phyloP scores from a whole-genome alignment of 2,797 vertebrate species.

The Chloroceryle amazona region DNA sequence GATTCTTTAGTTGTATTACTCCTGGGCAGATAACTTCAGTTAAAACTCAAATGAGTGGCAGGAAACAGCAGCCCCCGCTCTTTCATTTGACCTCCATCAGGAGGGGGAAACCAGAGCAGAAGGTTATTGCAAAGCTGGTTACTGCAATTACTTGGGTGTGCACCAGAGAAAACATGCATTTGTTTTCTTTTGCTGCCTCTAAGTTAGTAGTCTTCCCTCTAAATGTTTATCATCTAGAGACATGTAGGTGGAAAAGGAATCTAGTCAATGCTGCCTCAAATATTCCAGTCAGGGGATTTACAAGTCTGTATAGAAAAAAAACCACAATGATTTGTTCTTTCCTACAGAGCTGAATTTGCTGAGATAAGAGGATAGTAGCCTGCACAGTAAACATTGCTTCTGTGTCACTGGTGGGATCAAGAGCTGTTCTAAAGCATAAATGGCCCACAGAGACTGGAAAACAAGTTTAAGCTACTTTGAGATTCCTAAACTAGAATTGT shows the following conservation, averaged over 20 bases:
- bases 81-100: background rate
- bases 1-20: background rate
- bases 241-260: slow-evolving; percentile 69
- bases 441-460: background rate
- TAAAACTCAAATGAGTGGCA: background rate
- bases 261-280: slow-evolving; percentile 27
- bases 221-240: slow-evolving; percentile 33
- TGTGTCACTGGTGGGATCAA: background rate
- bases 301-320: fast-evolving
- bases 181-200: slow-evolving; percentile 21
- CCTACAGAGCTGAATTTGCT: slow-evolving; percentile 26
- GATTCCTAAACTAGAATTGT: background rate
- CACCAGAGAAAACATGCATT: background rate
- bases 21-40: background rate
- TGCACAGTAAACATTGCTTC: slow-evolving; percentile 22
- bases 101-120: background rate
- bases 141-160: background rate
- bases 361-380: slow-evolving; percentile 38
- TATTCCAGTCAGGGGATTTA: slow-evolving; percentile 21
- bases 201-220: background rate
- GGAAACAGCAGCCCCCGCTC: background rate
- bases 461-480: background rate
- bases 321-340: slow-evolving; percentile 47
- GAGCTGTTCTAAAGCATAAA: background rate
- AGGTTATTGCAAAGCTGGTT: background rate